These are phyloP conservation scores for Diacarnus erythraeanus DNA, from an alignment of 37 sponge, comb jelly and placozoan species.

Conservation along the genomic window DNA sequence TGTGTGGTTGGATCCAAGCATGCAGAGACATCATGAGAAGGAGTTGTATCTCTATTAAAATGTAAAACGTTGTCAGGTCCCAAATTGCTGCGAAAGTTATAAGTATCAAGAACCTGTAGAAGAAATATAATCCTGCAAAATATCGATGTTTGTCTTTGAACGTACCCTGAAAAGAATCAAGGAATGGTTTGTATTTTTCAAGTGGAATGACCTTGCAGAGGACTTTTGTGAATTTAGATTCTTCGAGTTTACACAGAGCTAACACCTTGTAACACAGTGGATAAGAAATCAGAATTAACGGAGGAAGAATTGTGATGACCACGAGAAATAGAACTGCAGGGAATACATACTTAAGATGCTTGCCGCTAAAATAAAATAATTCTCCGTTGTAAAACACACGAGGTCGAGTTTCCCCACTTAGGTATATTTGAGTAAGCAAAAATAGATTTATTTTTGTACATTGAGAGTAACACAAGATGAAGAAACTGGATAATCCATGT, in stretches of 20 bases:
- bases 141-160: conserved; percentile 30
- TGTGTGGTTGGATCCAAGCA: conserved; percentile 35
- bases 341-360: conserved; percentile 17
- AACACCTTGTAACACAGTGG: conserved; percentile 18
- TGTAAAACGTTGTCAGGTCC: neutral
- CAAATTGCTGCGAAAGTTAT: neutral
- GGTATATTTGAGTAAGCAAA: neutral
- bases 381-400: conserved; percentile 8
- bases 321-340: conserved; percentile 11
- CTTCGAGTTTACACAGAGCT: neutral
- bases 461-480: conserved; percentile 17
- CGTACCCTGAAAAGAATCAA: conserved; percentile 33
- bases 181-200: conserved; percentile 8
- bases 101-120: conserved; percentile 6
- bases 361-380: neutral
- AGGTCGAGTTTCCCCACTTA: neutral
- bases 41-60: conserved; percentile 9
- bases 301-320: neutral
- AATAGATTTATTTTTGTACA: conserved; percentile 2
- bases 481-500: conserved; percentile 19
- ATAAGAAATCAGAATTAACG: conserved; percentile 21
- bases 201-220: conserved; percentile 5
- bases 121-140: conserved; percentile 28
- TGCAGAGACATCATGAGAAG: conserved; percentile 22
- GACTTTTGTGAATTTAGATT: neutral